Base-by-base conservation (phyloP, 2,797 vertebrate genomes). In the Pseudopleuronectes americanus region DNA sequence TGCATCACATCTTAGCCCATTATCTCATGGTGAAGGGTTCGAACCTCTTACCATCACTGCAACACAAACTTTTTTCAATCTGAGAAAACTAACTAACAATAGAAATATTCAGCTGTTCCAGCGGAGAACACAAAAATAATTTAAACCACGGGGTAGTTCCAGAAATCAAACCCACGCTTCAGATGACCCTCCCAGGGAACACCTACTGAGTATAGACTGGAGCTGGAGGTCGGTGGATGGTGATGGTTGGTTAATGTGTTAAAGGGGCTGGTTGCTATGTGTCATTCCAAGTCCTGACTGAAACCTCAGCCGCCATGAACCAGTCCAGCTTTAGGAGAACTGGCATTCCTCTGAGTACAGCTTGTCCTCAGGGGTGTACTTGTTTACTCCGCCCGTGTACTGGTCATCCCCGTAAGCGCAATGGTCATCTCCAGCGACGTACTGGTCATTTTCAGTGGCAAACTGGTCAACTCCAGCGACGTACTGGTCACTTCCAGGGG, bases 341-440 rank as follows among this genome's bases (percentile, higher is more conserved):
- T 86, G 90, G 71, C 81, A 79, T 74, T 87, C 84, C 84, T 89
- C 86, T 4, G 81, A 81, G 76, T 85, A 91, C 77, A 81, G 63
- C 0, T 74, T 63, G 76, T 90, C 68, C 72, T 87, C 57, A 0
- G 82, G 80, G 41, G 79, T 52, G 41, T 80, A 88, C 77, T 48
- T 60, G 1, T 72, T 47, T 0, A 68, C 74, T 0, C 1, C 57
- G 7, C 31, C 8, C 2, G 4, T 0, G 19, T 22, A 73, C 43
- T 57, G 57, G 26, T 82, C 62, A 0, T 80, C 80, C 6, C 1
- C 55, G 0, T 33, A 0, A 0, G 3, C 1, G 64, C 3, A 24
- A 24, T 24, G 24, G 24, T 24, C 24, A 24, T 24, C 24, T 24
- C 24, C 24, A 24, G 24, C 23, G 23, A 23, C 23, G 3, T 22